A percentile compares a stretch with the other conserved stretches of the same genome.
Evolutionary conservation across 2,113 vertebrate species (phyloP).

Genomic region (Rana temporaria): DNA sequence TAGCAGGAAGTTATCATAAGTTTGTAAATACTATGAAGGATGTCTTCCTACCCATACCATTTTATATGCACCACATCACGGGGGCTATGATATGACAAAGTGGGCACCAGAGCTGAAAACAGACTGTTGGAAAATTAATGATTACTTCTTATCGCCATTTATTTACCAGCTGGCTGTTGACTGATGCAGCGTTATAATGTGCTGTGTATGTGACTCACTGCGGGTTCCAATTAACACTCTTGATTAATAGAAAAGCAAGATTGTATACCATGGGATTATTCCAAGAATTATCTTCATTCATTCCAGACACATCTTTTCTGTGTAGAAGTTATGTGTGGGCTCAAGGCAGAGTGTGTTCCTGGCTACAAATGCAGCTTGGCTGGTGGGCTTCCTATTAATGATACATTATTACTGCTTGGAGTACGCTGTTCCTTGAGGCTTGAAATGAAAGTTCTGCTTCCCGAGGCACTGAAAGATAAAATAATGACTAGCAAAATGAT

Average conservation of each 20-base stretch:
- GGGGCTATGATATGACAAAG: conserved; percentile 8
- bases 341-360: conserved; percentile 18
- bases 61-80: neutral
- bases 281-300: conserved; percentile 9
- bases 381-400: neutral
- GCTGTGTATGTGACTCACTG: conserved; percentile 38
- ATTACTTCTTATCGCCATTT: conserved; percentile 20
- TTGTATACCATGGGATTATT: neutral
- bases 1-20: too few relatives aligned
- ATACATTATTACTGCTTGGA: conserved; percentile 4
- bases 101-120: conserved; percentile 4
- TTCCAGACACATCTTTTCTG: conserved; percentile 22
- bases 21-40: too few relatives aligned
- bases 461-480: neutral
- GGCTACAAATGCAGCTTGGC: neutral
- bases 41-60: neutral
- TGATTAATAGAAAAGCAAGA: conserved; percentile 46
- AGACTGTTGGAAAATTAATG: conserved; percentile 44
- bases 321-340: conserved; percentile 1
- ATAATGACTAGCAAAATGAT: neutral
- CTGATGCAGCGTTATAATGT: conserved; percentile 12
- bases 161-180: conserved; percentile 45
- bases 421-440: neutral
- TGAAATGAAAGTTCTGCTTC: conserved; percentile 13
- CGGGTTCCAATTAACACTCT: conserved; percentile 41